Evolutionary conservation across 2,888 invertebrate genomes (phyloP).

Genomic region (Allolobophora icterica): DNA sequence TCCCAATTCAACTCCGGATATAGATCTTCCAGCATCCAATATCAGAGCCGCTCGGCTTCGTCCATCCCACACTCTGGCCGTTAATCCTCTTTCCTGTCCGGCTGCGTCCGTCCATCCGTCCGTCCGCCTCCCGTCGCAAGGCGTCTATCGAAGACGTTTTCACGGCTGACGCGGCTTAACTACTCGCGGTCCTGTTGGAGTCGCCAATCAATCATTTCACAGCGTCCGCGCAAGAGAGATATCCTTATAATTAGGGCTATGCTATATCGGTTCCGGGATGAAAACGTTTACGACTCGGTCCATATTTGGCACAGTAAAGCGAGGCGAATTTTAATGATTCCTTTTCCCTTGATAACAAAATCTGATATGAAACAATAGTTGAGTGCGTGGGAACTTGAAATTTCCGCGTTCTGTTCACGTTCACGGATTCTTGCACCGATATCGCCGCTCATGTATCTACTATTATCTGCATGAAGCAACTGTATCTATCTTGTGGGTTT

Average conservation of each 20-base stretch:
- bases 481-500: too few relatives aligned
- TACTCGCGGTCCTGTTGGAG: neutral
- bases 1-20: constrained; percentile 17
- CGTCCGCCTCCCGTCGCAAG: neutral
- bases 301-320: neutral
- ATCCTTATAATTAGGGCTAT: neutral
- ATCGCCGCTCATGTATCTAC: too few relatives aligned
- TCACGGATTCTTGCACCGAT: too few relatives aligned
- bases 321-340: neutral
- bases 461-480: too few relatives aligned
- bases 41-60: neutral
- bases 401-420: too few relatives aligned
- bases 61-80: neutral
- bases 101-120: neutral
- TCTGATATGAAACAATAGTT: neutral
- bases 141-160: neutral
- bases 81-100: neutral
- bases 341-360: neutral
- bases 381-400: too few relatives aligned
- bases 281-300: neutral
- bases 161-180: constrained; percentile 9
- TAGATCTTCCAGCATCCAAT: constrained; percentile 11
- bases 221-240: neutral
- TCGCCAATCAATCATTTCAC: neutral
- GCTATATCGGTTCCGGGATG: neutral